phyloP scores from a whole-genome alignment of 2,113 vertebrate species.

The Myiagra hebetior region DNA sequence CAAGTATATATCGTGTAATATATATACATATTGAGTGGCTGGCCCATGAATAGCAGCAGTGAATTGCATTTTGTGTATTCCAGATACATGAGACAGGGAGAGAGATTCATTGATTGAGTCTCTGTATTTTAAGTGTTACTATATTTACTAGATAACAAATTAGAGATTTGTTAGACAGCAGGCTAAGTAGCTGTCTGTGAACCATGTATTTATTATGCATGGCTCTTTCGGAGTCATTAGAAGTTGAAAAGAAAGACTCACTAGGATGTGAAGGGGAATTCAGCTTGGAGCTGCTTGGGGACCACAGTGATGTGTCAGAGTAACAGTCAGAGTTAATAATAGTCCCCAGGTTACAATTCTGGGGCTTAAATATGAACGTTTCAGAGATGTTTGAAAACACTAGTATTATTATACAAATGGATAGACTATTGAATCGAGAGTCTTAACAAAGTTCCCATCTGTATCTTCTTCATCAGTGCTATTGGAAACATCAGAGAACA shows the following conservation, averaged over 20 bases:
- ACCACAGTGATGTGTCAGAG: background rate
- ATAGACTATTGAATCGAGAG: background rate
- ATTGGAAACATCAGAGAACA: background rate
- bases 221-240: slow-evolving; percentile 3
- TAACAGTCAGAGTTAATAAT: background rate
- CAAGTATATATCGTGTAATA: background rate
- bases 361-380: background rate
- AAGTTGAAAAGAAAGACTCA: slow-evolving; percentile 10
- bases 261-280: background rate
- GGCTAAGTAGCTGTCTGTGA: slow-evolving; percentile 47
- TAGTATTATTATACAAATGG: background rate
- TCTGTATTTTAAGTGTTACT: slow-evolving; percentile 66
- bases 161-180: slow-evolving; percentile 58
- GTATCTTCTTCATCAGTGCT: background rate
- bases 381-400: background rate
- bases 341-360: background rate
- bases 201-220: slow-evolving; percentile 50
- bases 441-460: background rate
- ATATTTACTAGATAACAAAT: slow-evolving; percentile 61
- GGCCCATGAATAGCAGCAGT: background rate
- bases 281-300: background rate
- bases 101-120: slow-evolving; percentile 35
- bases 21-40: background rate
- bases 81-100: background rate
- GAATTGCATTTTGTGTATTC: background rate